phyloP scores from a whole-genome alignment of 2,113 vertebrate species.

The Oryctolagus cuniculus region mOryCun1.1 NC_091432.1:77293501-77294000 shows the following conservation, averaged over 20 bases:
- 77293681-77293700: slow-evolving; percentile 34
- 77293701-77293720: neutral
- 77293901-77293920: no score
- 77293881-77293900: no score
- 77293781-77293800: neutral
- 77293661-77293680: neutral
- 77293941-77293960: neutral
- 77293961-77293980: neutral
- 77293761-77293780: neutral
- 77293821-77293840: neutral
- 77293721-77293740: slow-evolving; percentile 12
- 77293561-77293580: neutral
- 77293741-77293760: neutral
- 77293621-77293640: neutral
- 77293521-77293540: neutral
- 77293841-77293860: neutral
- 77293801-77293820: neutral
- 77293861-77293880: neutral
- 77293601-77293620: neutral
- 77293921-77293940: neutral
- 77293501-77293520: slow-evolving; percentile 11
- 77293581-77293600: neutral
- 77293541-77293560: neutral
- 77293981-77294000: no score
- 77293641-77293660: neutral